A percentile compares a stretch with the other conserved stretches of the same genome.
These are phyloP conservation scores for Peromyscus aztecus DNA, from an alignment of 2,797 vertebrate genomes.

Conservation along the genomic window DNA sequence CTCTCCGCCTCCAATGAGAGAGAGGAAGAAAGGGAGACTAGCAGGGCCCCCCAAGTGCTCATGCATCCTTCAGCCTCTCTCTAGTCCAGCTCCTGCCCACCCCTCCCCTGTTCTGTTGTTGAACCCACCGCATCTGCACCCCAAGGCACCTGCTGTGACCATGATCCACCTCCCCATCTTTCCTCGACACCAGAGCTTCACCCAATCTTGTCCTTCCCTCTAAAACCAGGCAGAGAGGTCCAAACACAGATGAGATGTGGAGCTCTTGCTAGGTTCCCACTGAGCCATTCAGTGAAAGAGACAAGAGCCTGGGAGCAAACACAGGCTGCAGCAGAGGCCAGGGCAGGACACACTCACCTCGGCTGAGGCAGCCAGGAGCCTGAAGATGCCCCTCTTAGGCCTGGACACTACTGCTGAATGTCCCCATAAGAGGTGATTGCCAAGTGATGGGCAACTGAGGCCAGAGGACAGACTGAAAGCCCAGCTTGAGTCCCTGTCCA, in stretches of 20 bases:
- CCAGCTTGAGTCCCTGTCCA: background rate
- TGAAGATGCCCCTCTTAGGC: too few species aligned
- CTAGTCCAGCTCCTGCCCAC: background rate
- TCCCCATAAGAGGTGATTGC: background rate
- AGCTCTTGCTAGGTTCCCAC: background rate
- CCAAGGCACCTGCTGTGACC: background rate
- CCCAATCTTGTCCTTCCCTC: background rate
- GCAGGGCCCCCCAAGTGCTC: background rate
- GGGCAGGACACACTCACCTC: background rate
- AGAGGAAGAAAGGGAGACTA: background rate
- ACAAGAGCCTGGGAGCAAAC: background rate
- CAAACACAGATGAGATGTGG: background rate
- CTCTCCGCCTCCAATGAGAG: background rate
- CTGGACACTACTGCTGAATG: background rate
- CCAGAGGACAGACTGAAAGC: background rate
- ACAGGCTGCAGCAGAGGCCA: background rate
- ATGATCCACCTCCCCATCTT: background rate
- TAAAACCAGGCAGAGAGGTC: background rate
- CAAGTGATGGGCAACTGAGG: background rate
- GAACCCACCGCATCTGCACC: background rate
- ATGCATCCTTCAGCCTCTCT: background rate
- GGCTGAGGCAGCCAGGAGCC: background rate
- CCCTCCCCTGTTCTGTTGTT: background rate
- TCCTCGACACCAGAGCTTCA: background rate
- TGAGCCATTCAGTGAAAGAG: background rate